Percentiles rank a stretch among this genome's conserved stretches.
Conservation (phyloP, 2,888 invertebrate species). For the Scelioninae gen. 2 region DNA sequence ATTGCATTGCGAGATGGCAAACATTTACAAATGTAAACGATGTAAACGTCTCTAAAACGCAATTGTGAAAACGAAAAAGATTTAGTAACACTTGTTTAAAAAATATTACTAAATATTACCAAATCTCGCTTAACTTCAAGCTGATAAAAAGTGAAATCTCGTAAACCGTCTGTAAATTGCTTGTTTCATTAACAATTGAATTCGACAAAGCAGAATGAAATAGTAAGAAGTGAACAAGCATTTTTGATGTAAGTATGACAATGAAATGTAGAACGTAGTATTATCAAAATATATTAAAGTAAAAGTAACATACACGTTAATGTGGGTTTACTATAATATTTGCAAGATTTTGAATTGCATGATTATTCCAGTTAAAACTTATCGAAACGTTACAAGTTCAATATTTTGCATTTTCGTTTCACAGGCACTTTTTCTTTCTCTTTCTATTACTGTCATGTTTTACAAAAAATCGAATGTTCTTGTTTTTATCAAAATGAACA, state of each 20-base stretch:
- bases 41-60: too few relatives aligned
- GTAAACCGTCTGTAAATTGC: conserved; percentile 29
- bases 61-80: too few relatives aligned
- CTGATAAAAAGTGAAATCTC: conserved; percentile 20
- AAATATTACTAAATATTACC: too few relatives aligned
- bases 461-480: conserved; percentile 8
- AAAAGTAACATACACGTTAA: neutral
- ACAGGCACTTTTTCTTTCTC: conserved; percentile 21
- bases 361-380: conserved; percentile 27
- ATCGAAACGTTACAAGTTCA: conserved; percentile 10
- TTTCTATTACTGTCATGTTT: conserved; percentile 37
- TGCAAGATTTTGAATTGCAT: neutral
- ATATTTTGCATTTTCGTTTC: conserved; percentile 13
- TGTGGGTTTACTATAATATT: neutral
- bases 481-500: conserved; percentile 7
- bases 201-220: conserved; percentile 48
- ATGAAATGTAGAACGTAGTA: conserved; percentile 5
- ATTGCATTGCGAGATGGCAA: too few relatives aligned
- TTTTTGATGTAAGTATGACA: conserved; percentile 19
- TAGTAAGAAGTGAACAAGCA: conserved; percentile 34
- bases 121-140: conserved; percentile 20
- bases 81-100: too few relatives aligned
- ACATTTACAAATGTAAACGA: too few relatives aligned
- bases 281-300: conserved; percentile 10
- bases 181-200: conserved; percentile 44